These are phyloP conservation scores for Wiebesia pumilae DNA, from an alignment of 1,140 invertebrate species.

Conservation along the genomic window DNA sequence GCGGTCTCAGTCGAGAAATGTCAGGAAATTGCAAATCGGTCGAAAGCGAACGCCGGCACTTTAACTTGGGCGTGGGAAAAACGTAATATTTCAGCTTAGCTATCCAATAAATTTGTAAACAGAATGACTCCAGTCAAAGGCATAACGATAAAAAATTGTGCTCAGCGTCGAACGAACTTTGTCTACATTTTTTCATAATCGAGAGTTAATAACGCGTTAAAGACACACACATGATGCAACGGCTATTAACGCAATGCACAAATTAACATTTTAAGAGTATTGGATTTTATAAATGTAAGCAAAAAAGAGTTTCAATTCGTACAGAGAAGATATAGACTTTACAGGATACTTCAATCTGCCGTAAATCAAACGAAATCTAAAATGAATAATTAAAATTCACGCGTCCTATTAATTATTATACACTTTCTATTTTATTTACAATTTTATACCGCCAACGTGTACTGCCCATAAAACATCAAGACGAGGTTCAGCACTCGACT, in stretches of 20 bases:
- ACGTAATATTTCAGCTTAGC: background rate
- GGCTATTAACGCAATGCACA: background rate
- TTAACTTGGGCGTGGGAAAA: background rate
- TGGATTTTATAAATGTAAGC: background rate
- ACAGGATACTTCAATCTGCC: background rate
- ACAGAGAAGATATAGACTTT: background rate
- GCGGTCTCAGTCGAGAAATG: background rate
- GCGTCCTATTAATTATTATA: background rate
- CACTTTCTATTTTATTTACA: background rate
- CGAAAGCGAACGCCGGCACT: background rate
- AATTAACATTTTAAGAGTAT: background rate
- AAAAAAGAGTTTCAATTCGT: background rate
- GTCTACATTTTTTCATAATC: background rate
- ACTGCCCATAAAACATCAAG: background rate
- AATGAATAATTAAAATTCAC: background rate
- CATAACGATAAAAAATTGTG: background rate
- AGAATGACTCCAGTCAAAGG: background rate
- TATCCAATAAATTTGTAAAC: slow-evolving; percentile 2
- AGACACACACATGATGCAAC: background rate
- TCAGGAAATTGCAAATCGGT: background rate
- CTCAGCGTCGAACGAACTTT: background rate
- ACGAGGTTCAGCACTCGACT: background rate
- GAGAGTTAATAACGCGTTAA: background rate
- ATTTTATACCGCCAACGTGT: background rate
- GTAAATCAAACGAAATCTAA: background rate